phyloP scores from a whole-genome alignment of 2,888 invertebrate species.

The Tachina grossa region DNA sequence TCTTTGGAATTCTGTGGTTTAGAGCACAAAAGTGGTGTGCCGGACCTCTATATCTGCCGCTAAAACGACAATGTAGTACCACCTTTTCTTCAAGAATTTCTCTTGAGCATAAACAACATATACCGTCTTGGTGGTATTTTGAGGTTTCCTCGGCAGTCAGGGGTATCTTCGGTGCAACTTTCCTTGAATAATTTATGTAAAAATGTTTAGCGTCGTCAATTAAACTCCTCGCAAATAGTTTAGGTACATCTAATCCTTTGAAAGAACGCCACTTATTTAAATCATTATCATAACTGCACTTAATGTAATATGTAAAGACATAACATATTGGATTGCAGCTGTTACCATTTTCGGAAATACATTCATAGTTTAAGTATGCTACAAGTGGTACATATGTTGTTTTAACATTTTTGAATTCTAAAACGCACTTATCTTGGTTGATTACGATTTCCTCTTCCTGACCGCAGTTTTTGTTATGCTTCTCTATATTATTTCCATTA shows the following conservation, averaged over 20 bases:
- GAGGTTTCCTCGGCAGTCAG: constrained; percentile 2
- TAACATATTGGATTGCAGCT: background rate
- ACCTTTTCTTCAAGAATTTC: constrained; percentile 7
- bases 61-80: constrained; percentile 42
- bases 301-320: constrained; percentile 27
- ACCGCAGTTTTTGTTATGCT: background rate
- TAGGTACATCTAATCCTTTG: background rate
- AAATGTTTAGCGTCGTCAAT: constrained; percentile 6
- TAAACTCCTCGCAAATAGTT: constrained; percentile 5
- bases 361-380: constrained; percentile 3
- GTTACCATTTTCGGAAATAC: background rate
- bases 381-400: constrained; percentile 28
- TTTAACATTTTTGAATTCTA: constrained; percentile 30
- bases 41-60: constrained; percentile 41
- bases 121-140: background rate
- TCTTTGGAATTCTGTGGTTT: constrained; percentile 17
- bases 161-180: background rate
- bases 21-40: constrained; percentile 34
- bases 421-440: background rate
- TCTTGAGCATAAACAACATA: constrained; percentile 32
- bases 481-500: background rate
- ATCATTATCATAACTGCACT: constrained; percentile 14
- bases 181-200: background rate
- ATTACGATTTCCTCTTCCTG: background rate
- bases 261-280: constrained; percentile 2